These are phyloP conservation scores for Heteromurus nitidus DNA, from an alignment of 2,888 invertebrate species.

Conservation along the genomic window DNA sequence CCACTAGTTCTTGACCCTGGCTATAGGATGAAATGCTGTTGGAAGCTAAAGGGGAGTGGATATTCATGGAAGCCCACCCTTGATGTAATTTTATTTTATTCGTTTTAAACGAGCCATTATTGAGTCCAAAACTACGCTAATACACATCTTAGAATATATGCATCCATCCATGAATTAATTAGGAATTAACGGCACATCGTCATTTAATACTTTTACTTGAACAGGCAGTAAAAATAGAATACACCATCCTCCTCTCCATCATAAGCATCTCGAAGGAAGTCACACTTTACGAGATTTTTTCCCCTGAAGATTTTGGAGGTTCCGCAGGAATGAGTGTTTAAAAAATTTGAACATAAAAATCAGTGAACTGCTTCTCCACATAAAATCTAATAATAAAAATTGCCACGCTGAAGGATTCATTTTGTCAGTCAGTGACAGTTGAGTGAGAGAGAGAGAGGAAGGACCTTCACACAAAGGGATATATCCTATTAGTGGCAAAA, in stretches of 20 bases:
- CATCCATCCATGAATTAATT: neutral
- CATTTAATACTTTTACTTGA: neutral
- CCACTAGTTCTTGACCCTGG: neutral
- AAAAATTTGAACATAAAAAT: neutral
- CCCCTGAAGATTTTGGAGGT: too few species aligned
- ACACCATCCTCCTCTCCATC: neutral
- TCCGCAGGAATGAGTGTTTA: neutral
- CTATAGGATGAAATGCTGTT: too few species aligned
- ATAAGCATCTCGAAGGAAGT: neutral
- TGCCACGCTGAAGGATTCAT: neutral
- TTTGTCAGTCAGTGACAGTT: constrained; percentile 38
- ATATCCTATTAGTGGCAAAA: neutral
- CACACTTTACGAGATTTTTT: neutral
- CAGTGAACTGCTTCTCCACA: neutral
- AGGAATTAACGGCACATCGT: neutral
- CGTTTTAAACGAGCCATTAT: neutral
- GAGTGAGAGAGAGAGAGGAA: constrained; percentile 36
- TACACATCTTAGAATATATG: too few species aligned
- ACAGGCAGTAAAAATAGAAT: neutral
- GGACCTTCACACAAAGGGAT: constrained; percentile 42
- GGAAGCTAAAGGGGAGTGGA: too few species aligned
- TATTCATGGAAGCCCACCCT: neutral
- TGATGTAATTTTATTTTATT: neutral
- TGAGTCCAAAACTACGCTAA: too few species aligned
- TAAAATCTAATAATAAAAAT: neutral